Evolutionary conservation across 2,113 vertebrate species (phyloP).

Genomic region (Limnothrissa miodon): DNA sequence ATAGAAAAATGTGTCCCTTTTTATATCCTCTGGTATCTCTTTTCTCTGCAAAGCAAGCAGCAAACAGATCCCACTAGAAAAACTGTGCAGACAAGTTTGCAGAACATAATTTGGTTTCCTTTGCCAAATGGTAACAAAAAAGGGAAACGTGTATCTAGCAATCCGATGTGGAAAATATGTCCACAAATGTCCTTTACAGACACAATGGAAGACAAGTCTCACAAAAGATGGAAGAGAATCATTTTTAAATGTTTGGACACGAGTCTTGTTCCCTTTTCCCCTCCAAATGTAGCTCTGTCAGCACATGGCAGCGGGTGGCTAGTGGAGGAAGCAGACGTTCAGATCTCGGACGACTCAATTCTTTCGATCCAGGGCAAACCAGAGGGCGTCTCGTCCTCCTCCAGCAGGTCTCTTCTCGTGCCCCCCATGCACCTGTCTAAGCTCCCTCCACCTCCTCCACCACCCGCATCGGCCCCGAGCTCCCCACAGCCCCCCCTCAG

Average conservation of each 20-base stretch:
- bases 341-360: slow-evolving; percentile 94
- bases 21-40: background rate
- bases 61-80: background rate
- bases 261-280: background rate
- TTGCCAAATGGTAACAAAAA: background rate
- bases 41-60: background rate
- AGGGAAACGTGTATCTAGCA: background rate
- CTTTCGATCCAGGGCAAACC: slow-evolving; percentile 87
- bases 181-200: background rate
- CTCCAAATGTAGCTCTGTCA: background rate
- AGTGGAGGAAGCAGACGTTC: slow-evolving; percentile 50
- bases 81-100: background rate
- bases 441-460: slow-evolving; percentile 17
- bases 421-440: background rate
- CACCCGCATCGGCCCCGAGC: slow-evolving; percentile 64
- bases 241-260: background rate
- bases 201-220: slow-evolving; percentile 10
- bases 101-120: background rate
- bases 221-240: background rate
- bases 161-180: background rate
- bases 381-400: slow-evolving; percentile 67
- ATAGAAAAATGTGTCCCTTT: background rate
- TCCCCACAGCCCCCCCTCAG: slow-evolving; percentile 68
- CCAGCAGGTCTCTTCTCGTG: slow-evolving; percentile 29
- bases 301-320: background rate